These are phyloP conservation scores for Bergia sp. DNA, from an alignment of 92 coral and sea anemone species.

Conservation along the genomic window DNA sequence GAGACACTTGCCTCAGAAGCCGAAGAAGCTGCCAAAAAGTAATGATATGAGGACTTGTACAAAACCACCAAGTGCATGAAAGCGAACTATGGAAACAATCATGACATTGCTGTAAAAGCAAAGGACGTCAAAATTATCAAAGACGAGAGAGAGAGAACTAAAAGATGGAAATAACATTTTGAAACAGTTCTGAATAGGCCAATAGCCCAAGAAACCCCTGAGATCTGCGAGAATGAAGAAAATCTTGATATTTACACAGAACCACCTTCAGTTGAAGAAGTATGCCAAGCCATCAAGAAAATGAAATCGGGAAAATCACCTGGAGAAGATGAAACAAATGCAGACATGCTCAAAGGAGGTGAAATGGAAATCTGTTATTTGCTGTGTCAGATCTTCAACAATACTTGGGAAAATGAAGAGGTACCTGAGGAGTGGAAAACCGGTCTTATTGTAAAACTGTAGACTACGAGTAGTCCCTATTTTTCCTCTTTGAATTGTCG, in stretches of 20 bases:
- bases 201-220: conserved; percentile 11
- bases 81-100: conserved; percentile 17
- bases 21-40: not conserved
- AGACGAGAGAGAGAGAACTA: conserved; percentile 2
- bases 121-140: conserved; percentile 30
- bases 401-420: conserved; percentile 14
- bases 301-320: conserved; percentile 31
- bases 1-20: conserved; percentile 4
- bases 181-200: conserved; percentile 30
- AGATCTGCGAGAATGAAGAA: conserved; percentile 22
- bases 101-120: conserved; percentile 28
- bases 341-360: conserved; percentile 32
- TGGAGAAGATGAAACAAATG: conserved; percentile 26
- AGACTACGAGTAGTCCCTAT: too few species aligned
- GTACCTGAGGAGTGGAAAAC: conserved; percentile 26
- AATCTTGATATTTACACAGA: conserved; percentile 34
- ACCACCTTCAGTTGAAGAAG: conserved; percentile 27
- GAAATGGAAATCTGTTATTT: conserved; percentile 17
- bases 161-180: conserved; percentile 35
- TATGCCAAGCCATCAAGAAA: conserved; percentile 18
- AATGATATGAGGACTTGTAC: conserved; percentile 25
- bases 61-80: conserved; percentile 28
- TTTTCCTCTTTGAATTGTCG: too few species aligned
- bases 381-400: conserved; percentile 22
- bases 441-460: conserved; percentile 14